Percentiles rank a stretch among this genome's conserved stretches.
Evolutionary conservation across 2,888 invertebrate species (phyloP).

Genomic region (Phaonia tiefii): DNA sequence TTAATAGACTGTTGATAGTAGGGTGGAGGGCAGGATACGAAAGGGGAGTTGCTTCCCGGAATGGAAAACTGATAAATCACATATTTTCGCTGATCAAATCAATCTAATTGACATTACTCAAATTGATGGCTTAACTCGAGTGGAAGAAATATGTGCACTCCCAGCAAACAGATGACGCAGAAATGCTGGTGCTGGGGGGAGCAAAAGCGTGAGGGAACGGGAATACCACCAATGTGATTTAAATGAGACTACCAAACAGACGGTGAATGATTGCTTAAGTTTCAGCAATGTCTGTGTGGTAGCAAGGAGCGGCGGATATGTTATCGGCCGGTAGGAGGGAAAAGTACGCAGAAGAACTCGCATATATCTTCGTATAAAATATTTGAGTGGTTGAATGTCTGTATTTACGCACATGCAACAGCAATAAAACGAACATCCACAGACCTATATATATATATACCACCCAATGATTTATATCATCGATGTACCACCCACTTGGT

Average conservation of each 20-base stretch:
- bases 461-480: slow-evolving; percentile 64
- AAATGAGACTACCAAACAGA: slow-evolving; percentile 67
- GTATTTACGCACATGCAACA: slow-evolving; percentile 64
- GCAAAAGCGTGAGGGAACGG: background rate
- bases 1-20: slow-evolving; percentile 63
- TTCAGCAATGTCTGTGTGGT: slow-evolving; percentile 45
- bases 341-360: slow-evolving; percentile 48
- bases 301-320: too few relatives aligned
- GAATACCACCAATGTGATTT: slow-evolving; percentile 64
- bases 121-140: slow-evolving; percentile 75
- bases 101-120: slow-evolving; percentile 81
- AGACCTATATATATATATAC: slow-evolving; percentile 33
- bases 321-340: background rate
- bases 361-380: slow-evolving; percentile 68
- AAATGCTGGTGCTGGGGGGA: background rate
- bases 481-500: slow-evolving; percentile 64
- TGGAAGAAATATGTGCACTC: slow-evolving; percentile 70
- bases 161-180: background rate
- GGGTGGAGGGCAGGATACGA: background rate
- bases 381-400: slow-evolving; percentile 62
- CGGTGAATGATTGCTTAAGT: slow-evolving; percentile 65
- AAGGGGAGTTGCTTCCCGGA: slow-evolving; percentile 2
- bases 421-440: slow-evolving; percentile 30
- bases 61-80: slow-evolving; percentile 77
- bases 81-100: slow-evolving; percentile 80